These are phyloP conservation scores for Polydesmus complanatus DNA, from an alignment of 2,888 invertebrate genomes.

Conservation along the genomic window DNA sequence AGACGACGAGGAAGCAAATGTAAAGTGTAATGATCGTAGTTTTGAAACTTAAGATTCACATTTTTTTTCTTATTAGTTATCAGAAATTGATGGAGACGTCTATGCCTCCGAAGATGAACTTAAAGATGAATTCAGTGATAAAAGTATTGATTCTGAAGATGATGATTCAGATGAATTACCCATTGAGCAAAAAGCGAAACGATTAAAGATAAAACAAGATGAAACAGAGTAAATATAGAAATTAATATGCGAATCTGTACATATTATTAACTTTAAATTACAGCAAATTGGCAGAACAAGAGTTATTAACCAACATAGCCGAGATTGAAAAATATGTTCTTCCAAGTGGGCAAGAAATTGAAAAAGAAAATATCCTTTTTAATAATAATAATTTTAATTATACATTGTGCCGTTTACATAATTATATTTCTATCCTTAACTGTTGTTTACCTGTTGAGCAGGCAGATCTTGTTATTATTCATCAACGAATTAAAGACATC, in stretches of 20 bases:
- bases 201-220: constrained; percentile 56
- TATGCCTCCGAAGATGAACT: constrained; percentile 29
- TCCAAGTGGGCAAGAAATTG: constrained; percentile 58
- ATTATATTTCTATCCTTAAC: constrained; percentile 4
- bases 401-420: no score
- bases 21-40: no score
- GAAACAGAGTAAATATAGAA: constrained; percentile 40
- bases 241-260: background rate
- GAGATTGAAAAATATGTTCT: constrained; percentile 48
- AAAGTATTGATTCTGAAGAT: constrained; percentile 17
- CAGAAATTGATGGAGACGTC: constrained; percentile 31
- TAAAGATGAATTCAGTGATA: constrained; percentile 21
- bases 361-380: constrained; percentile 42
- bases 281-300: constrained; percentile 59
- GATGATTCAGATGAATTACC: constrained; percentile 44
- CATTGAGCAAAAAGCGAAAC: constrained; percentile 68
- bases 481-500: constrained; percentile 75
- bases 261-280: constrained; percentile 15
- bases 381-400: constrained; percentile 26
- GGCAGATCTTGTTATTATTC: constrained; percentile 56
- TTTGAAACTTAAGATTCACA: no score
- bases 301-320: constrained; percentile 61
- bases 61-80: constrained; percentile 23
- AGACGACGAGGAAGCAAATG: constrained; percentile 25
- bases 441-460: constrained; percentile 23